These are phyloP conservation scores for Drosophila neutralis DNA, from an alignment of 2,888 invertebrate genomes.

Conservation along the genomic window DNA sequence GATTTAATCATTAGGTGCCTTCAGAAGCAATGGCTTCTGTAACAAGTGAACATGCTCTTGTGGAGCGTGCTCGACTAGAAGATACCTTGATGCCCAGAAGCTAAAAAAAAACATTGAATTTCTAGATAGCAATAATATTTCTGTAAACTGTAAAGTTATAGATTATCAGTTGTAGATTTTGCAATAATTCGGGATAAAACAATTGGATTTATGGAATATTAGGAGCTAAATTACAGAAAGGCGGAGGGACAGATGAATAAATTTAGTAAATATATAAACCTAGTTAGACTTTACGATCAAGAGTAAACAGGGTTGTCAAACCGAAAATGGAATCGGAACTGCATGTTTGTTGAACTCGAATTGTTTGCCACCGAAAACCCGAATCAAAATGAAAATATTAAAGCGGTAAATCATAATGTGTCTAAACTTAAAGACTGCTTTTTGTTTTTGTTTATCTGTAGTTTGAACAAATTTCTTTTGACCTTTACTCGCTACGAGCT, in stretches of 20 bases:
- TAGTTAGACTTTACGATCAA: too few species aligned
- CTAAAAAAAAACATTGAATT: neutral
- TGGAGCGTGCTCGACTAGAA: neutral
- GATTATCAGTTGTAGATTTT: neutral
- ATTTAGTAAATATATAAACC: neutral
- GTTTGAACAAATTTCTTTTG: neutral
- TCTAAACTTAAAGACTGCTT: too few species aligned
- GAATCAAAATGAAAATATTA: neutral
- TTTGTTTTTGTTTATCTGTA: neutral
- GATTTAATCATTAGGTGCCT: slow-evolving; percentile 7
- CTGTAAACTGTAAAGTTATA: neutral
- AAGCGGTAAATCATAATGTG: neutral
- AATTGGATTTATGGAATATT: too few species aligned
- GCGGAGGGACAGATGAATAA: neutral
- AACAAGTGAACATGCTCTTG: neutral
- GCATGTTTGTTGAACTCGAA: neutral
- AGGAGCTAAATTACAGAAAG: too few species aligned
- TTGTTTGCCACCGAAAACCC: neutral
- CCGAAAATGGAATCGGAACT: neutral
- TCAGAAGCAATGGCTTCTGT: neutral
- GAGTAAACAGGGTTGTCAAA: too few species aligned
- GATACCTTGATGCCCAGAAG: neutral
- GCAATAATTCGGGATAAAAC: neutral
- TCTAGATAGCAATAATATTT: neutral
- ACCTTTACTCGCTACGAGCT: neutral